phyloP scores from a whole-genome alignment of 1,140 invertebrate genomes.

The Vanessa atalanta region DNA sequence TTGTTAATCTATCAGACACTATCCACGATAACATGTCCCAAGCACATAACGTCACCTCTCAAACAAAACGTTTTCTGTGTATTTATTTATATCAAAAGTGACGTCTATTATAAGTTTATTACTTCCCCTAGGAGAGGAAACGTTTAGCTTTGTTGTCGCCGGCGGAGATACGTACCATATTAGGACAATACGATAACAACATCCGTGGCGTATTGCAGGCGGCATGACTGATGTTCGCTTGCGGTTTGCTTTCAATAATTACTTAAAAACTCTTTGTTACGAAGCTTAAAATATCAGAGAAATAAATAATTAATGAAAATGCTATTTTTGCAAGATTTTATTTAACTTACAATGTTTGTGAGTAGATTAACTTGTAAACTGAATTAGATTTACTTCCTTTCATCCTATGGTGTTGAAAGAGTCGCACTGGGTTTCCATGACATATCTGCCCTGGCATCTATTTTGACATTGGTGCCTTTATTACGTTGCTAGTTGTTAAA shows the following conservation, averaged over 20 bases:
- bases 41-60: no score
- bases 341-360: no score
- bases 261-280: background rate
- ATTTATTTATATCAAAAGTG: background rate
- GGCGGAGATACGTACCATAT: slow-evolving; percentile 23
- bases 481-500: no score
- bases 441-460: no score
- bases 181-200: slow-evolving; percentile 34
- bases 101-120: slow-evolving; percentile 21
- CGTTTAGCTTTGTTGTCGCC: slow-evolving; percentile 30
- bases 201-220: slow-evolving; percentile 23
- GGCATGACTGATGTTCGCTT: slow-evolving; percentile 27
- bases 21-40: no score
- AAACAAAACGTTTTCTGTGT: background rate
- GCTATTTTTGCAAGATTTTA: background rate
- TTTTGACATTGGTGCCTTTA: no score
- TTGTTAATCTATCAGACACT: no score
- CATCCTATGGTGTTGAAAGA: no score
- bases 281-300: background rate
- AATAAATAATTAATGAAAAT: background rate
- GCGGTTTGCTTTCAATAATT: background rate
- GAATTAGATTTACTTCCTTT: no score
- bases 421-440: no score
- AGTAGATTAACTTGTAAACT: no score
- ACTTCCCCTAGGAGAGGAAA: slow-evolving; percentile 27